Base-by-base conservation (phyloP, 2,888 invertebrate species). In the Pasiphila rectangulata region DNA sequence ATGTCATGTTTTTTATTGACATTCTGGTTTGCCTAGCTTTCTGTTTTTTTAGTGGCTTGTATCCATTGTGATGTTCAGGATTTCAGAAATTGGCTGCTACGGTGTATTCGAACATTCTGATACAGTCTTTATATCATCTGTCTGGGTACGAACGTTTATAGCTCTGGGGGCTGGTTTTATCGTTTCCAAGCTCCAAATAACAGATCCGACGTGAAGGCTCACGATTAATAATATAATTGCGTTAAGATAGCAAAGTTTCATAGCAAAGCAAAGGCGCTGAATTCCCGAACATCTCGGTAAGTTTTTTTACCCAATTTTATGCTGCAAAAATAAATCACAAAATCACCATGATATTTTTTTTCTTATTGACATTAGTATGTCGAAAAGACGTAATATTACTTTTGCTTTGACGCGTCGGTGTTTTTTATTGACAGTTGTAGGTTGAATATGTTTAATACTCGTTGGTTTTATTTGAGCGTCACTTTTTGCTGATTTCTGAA, bases 71-170 rank as follows among this genome's bases (percentile, higher is more conserved):
- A 40, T 49, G 12, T 40, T 39, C 24, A 46, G 34, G 45, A 41
- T 49, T 50, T 57, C 1, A 36, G 15, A 7, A 38, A 40, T 23
- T 64, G 61, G 56, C 77, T 77, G 41, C 32, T 60, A 51, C 80
- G n/a, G 81, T 3, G 64, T 59, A 44, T 69, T 71, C 24, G 64
- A 46, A 44, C 83, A 80, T 72, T 63, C 59, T 51, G 71, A 59
- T 51, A 59, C 61, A 1, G 46, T 57, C 4, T 66, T 57, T 2
- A 67, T 57, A 6, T 21, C 34, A 7, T 69, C 67, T 0, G 68
- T 69, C 56, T 73, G 74, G 16, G 32, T 40, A n/a, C n/a, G n/a
- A n/a, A n/a, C n/a, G n/a, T n/a, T n/a, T n/a, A n/a, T n/a, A n/a
- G n/a, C 24, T 37, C 41, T 3, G 42, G 42, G 9, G 57, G 20